Evolutionary conservation across 2,888 invertebrate species (phyloP).

Genomic region (Napeogenes inachia): DNA sequence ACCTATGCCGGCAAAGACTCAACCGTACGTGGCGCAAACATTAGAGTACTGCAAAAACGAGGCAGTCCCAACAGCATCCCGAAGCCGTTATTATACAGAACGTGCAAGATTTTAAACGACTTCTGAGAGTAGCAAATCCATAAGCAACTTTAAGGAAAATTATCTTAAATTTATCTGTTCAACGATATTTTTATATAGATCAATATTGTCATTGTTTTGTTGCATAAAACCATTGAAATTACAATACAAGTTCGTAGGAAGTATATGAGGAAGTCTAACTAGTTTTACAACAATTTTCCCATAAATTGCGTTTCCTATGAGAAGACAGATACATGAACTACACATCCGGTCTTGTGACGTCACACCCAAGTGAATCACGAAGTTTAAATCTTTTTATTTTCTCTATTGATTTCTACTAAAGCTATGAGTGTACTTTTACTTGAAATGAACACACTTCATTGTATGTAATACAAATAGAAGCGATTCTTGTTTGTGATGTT

Average conservation of each 20-base stretch:
- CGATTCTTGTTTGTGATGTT: not conserved
- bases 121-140: too few relatives aligned
- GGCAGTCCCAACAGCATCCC: too few relatives aligned
- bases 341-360: slow-evolving; percentile 25
- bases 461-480: too few relatives aligned
- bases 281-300: slow-evolving; percentile 39
- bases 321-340: slow-evolving; percentile 15
- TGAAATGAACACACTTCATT: not conserved
- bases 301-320: slow-evolving; percentile 31
- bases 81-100: too few relatives aligned
- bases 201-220: not conserved
- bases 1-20: too few relatives aligned
- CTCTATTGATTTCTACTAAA: slow-evolving; percentile 11
- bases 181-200: too few relatives aligned
- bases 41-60: too few relatives aligned
- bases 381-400: not conserved
- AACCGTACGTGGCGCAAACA: too few relatives aligned
- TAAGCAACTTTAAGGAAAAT: too few relatives aligned
- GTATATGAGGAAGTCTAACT: slow-evolving; percentile 36
- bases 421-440: slow-evolving; percentile 4
- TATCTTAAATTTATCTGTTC: too few relatives aligned
- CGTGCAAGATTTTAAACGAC: too few relatives aligned
- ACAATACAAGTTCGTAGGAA: slow-evolving; percentile 32
- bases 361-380: slow-evolving; percentile 14
- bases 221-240: slow-evolving; percentile 13